Evolutionary conservation across 1,140 invertebrate species (phyloP).

Genomic region (Euwallacea similis): DNA sequence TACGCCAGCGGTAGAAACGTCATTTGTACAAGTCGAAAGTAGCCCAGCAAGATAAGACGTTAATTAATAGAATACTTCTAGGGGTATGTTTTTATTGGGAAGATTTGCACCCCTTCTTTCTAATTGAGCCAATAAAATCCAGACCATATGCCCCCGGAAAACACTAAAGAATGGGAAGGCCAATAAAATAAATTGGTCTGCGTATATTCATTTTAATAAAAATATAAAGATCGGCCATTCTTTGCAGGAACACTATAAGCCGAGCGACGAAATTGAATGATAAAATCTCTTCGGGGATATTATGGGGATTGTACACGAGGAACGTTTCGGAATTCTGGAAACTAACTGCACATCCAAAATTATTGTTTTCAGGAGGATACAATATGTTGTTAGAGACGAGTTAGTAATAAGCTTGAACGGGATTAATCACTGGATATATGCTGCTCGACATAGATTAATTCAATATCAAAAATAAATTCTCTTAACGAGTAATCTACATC

Average conservation of each 20-base stretch:
- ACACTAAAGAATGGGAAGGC: not conserved
- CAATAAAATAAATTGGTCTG: constrained; percentile 13
- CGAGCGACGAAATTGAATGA: constrained; percentile 12
- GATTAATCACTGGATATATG: no score
- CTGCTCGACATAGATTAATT: no score
- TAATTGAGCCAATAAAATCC: constrained; percentile 9
- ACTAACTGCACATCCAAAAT: no score
- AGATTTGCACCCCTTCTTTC: not conserved
- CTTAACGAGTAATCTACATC: no score
- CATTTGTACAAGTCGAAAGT: constrained; percentile 16
- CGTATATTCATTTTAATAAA: constrained; percentile 13
- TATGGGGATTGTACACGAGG: not conserved
- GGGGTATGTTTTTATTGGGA: not conserved
- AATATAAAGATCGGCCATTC: constrained; percentile 13
- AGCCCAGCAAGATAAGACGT: not conserved
- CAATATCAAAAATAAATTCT: no score
- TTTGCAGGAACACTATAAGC: constrained; percentile 7
- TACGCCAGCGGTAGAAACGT: constrained; percentile 7
- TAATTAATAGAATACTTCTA: constrained; percentile 8
- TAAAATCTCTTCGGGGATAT: constrained; percentile 8
- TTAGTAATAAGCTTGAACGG: no score
- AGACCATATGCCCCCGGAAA: not conserved
- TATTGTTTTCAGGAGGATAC: no score
- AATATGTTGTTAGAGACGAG: no score
- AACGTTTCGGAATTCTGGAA: no score